Base-by-base conservation (phyloP, 2,797 vertebrate genomes). In the Characodon lateralis region DNA sequence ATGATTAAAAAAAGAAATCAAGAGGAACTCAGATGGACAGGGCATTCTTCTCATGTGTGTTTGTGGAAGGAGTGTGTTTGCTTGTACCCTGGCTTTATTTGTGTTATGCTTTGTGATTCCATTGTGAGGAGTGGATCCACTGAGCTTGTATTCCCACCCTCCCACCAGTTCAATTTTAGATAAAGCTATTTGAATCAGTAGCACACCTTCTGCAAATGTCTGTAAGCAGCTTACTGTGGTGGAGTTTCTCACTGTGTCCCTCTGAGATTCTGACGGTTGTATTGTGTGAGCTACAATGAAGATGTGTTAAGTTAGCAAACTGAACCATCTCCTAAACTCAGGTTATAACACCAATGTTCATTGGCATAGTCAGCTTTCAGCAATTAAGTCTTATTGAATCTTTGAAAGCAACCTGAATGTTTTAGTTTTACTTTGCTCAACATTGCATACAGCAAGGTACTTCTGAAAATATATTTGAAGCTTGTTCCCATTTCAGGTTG, bases 161-260 rank as follows among this genome's bases (percentile, higher is more conserved):
- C 84, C 85, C 86, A 73, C 72, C 78, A 51, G 74, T 83, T 83
- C 58, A 81, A 78, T 87, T 84, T 88, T 77, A 90, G 91, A 93
- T 94, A 90, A 93, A 94, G 91, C 92, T 91, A 91, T 93, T 87
- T 89, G 89, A 88, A 89, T 89, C 87, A 80, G 86, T 89, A 90
- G 80, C 76, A 78, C 84, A 92, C 89, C 87, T 82, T 89, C 82
- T 78, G 81, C 85, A 72, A 68, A 80, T 80, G 87, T 85, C 85
- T 84, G 78, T 79, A 87, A 92, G 87, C 85, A 69, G 91, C 88
- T 93, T 89, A 91, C 80, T 77, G 82, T 85, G 84, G 85, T 80
- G 81, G 81, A 90, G 78, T 79, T 81, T 84, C 85, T 82, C 77
- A 78, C 80, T 14, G 39, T 81, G 86, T 87, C 89, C 87, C 81